Evolutionary conservation across 2,797 vertebrate genomes (phyloP).

Genomic region (Gymnothorax reevesii): DNA sequence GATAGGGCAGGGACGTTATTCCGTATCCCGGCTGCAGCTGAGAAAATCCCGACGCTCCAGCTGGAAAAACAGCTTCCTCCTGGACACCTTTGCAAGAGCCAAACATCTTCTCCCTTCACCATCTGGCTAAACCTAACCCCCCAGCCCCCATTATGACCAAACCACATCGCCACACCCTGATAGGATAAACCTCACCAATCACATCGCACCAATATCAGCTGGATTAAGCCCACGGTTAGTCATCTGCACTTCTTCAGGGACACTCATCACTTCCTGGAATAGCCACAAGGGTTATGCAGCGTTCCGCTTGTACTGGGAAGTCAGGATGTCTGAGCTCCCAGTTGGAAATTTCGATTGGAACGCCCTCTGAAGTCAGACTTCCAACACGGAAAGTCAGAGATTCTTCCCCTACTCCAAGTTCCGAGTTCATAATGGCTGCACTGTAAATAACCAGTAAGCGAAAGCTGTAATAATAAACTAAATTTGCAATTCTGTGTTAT

Average conservation of each 20-base stretch:
- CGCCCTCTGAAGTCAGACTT: too few relatives aligned
- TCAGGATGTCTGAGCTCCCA: too few relatives aligned
- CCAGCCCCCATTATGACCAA: too few relatives aligned
- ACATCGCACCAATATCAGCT: background rate
- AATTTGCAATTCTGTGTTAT: too few relatives aligned
- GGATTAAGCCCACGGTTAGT: background rate
- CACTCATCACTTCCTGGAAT: background rate
- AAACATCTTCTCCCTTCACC: background rate
- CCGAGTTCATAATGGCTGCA: too few relatives aligned
- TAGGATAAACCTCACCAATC: background rate
- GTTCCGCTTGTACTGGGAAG: too few relatives aligned
- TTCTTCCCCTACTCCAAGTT: too few relatives aligned
- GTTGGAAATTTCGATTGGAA: too few relatives aligned
- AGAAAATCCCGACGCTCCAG: constrained; percentile 12
- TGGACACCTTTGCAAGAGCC: background rate
- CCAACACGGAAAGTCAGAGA: too few relatives aligned
- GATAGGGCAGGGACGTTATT: background rate
- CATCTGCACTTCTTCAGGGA: background rate
- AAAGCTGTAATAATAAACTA: too few relatives aligned
- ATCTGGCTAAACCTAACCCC: background rate
- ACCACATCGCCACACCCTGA: background rate
- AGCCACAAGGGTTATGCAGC: background rate
- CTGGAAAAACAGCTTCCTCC: constrained; percentile 20
- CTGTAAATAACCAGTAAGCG: too few relatives aligned
- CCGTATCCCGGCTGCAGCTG: constrained; percentile 10